Evolutionary conservation across 2,888 invertebrate genomes (phyloP), one percentile per base, ranked within the genome.

Genomic region (Aproaerema taeniolella): DNA sequence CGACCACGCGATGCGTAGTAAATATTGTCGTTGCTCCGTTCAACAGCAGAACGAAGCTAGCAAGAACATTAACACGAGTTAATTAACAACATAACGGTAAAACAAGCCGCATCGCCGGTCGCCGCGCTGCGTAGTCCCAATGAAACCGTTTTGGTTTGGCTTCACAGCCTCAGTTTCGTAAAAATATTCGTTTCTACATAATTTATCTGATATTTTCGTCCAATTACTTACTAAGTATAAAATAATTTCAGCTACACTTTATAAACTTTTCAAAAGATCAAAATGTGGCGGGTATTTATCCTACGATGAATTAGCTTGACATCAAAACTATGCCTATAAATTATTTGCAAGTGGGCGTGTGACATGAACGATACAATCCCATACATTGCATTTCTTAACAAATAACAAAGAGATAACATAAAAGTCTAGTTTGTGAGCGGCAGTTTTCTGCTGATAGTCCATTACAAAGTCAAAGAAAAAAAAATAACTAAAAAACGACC

Each of bases 111-210:
- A 45, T 37, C 41, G 52, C 41, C n/a, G 53, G 58, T 50, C 61
- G 46, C 41, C 28, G 47, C 28, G 47, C 54, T 47, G 57, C 49
- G 54, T 47, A 37, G 41, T 61, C 70, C 67, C 70, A 45, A 60
- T 41, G 55, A 60, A 68, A 67, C 70, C 52, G 58, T 61, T 77
- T 77, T 72, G 77, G 71, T 77, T 76, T 66, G 78, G 75, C 80
- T 72, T 65, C 78, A 81, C 78, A 79, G 81, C 77, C 76, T 66
- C 55, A 58, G 61, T 68, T 73, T 71, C 65, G 58, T 66, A 67
- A 65, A 53, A 59, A 59, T 56, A 55, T 63, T 71, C 67, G 67
- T 69, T 71, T 51, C 64, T 70, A 75, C 61, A 67, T 67, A 65
- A 63, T 70, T 70, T 65, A 58, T 65, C 52, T 60, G 53, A 63